Base-by-base conservation (phyloP, 1,140 invertebrate genomes). In the Megathymus violae region DNA sequence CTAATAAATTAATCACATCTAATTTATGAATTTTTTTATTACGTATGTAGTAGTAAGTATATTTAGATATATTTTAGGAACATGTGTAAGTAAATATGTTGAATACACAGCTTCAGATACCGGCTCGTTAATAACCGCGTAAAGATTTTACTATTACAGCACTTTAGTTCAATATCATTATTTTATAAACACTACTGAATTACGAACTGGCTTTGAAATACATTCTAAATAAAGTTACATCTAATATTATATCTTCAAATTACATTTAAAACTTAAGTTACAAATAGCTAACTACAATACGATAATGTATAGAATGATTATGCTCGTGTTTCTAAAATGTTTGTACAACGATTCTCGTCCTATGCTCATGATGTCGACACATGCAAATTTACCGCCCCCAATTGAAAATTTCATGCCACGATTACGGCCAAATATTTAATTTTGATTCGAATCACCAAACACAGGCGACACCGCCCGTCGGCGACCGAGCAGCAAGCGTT, bases 361-460 rank as follows among this genome's bases (percentile, higher is more conserved):
- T 58, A 31, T 11, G 52, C 17, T 13, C 25, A 44, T 58, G 52
- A 46, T 43, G 52, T 56, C 50, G 58, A 50, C 31, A 41, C 64
- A 66, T 66, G 64, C 64, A 66, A 66, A 66, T 61, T 61, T 61
- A 22, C 46, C 25, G 48, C 16, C 44, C 62, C 62, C 34, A 44
- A 43, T 41, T 46, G 14, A 64, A 40, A 58, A 48, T 25, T 50
- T 19, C 41, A 66, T 15, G 43, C 43, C 7, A 22, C 11, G 14
- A 38, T 9, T 19, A 52, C 25, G 47, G 31, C 44, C 47, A 25
- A 27, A 65, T 48, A 22, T 7, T 15, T 6, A 59, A 65, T 59
- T 59, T 59, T 15, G 56, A 36, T 46, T 52, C 54, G 25, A 54
- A 51, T 50, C 17, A 19, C 38, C 46, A 52, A 25, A 51, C 48